These are phyloP conservation scores for Pseudolycoriella hygida DNA, from an alignment of 2,888 invertebrate species.

Conservation along the genomic window DNA sequence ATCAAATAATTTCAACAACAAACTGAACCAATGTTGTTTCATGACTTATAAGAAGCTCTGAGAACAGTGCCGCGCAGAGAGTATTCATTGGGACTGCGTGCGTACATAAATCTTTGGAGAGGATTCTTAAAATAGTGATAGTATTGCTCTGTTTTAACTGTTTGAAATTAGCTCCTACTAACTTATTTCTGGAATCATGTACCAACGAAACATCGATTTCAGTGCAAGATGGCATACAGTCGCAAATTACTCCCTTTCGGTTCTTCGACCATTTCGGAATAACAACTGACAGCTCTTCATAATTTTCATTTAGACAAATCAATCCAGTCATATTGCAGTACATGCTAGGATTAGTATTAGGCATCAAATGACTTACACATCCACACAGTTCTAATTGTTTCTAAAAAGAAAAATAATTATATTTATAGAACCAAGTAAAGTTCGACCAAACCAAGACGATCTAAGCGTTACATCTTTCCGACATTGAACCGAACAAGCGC, in stretches of 20 bases:
- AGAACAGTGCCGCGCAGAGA: too few relatives aligned
- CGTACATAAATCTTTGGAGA: too few relatives aligned
- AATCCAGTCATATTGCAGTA: slow-evolving; percentile 47
- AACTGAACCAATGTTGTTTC: too few relatives aligned
- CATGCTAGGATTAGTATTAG: slow-evolving; percentile 35
- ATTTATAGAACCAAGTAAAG: too few relatives aligned
- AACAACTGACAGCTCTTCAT: slow-evolving; percentile 41
- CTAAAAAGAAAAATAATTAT: too few relatives aligned
- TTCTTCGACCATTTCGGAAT: slow-evolving; percentile 44
- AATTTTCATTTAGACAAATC: slow-evolving; percentile 41
- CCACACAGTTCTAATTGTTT: slow-evolving; percentile 41
- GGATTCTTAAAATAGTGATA: too few relatives aligned
- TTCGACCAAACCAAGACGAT: too few relatives aligned
- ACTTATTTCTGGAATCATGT: slow-evolving; percentile 27
- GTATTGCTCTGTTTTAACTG: too few relatives aligned
- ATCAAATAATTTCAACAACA: too few relatives aligned
- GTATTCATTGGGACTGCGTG: too few relatives aligned
- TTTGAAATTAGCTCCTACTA: too few relatives aligned
- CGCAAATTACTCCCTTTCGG: slow-evolving; percentile 43
- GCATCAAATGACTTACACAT: slow-evolving; percentile 53
- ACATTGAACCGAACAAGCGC: slow-evolving; percentile 53
- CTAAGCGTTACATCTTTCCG: slow-evolving; percentile 36
- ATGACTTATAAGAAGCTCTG: too few relatives aligned
- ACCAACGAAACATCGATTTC: slow-evolving; percentile 50
- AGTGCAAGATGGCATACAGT: slow-evolving; percentile 52